Evolutionary conservation across 2,797 vertebrate species (phyloP).

Genomic region (Propithecus deckenii): DNA sequence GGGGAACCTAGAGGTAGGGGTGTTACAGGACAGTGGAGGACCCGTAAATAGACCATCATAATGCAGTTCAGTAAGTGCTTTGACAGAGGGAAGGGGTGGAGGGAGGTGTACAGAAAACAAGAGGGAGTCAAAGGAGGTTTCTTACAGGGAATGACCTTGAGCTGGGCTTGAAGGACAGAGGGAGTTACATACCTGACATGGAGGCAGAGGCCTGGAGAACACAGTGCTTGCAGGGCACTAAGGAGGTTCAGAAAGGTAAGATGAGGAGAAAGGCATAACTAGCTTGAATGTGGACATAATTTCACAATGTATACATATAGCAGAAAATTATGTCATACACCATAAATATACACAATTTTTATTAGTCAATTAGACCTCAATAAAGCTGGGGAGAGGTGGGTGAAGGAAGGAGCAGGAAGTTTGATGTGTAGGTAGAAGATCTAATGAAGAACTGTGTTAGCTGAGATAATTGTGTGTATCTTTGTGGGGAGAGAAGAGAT

Average conservation of each 20-base stretch:
- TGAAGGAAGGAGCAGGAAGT: not conserved
- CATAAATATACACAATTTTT: not conserved
- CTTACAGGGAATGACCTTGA: not conserved
- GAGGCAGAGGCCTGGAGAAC: not conserved
- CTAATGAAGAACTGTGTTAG: not conserved
- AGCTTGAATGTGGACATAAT: not conserved
- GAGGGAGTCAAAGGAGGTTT: not conserved
- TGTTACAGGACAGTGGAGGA: not conserved
- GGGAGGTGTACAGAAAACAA: not conserved
- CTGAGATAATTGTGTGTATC: not conserved
- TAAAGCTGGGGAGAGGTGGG: not conserved
- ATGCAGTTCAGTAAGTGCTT: not conserved
- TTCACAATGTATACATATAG: not conserved
- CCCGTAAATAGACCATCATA: not conserved
- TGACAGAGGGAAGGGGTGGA: not conserved
- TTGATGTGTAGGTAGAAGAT: not conserved
- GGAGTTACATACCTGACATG: too few relatives aligned
- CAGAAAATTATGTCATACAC: not conserved
- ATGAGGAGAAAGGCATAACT: not conserved
- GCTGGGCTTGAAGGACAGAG: not conserved
- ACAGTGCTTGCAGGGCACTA: not conserved
- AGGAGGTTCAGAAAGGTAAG: not conserved
- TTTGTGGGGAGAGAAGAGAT: not conserved
- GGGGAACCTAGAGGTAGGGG: not conserved
- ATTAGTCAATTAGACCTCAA: not conserved